These are phyloP conservation scores for Mesoligia furuncula DNA, from an alignment of 2,888 invertebrate genomes.

Conservation along the genomic window DNA sequence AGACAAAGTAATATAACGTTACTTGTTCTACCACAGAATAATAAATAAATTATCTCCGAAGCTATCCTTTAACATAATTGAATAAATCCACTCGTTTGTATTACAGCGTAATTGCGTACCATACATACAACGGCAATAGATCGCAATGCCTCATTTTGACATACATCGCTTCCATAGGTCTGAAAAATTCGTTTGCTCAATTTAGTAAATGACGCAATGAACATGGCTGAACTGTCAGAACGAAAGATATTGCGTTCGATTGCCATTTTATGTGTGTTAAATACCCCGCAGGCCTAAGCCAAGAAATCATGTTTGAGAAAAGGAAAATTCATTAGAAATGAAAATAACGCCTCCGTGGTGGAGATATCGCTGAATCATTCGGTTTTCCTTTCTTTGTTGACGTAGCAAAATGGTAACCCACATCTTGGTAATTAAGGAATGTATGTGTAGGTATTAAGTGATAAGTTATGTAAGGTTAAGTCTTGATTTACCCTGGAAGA, in stretches of 20 bases:
- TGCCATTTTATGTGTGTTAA: neutral
- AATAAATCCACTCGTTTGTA: constrained; percentile 15
- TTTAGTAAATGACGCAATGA: neutral
- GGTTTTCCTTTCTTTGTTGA: constrained; percentile 41
- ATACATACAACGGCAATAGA: neutral
- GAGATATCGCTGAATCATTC: constrained; percentile 46
- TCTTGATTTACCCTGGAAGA: neutral
- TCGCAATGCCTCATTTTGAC: neutral
- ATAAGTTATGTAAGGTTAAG: constrained; percentile 21
- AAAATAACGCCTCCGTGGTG: constrained; percentile 13
- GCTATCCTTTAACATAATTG: constrained; percentile 12
- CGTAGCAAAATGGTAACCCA: constrained; percentile 38
- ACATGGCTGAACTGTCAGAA: neutral
- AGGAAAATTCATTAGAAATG: constrained; percentile 31
- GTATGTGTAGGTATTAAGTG: constrained; percentile 14
- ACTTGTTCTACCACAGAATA: neutral
- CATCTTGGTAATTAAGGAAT: constrained; percentile 37
- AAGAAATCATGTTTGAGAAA: constrained; percentile 25
- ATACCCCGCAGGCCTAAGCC: neutral
- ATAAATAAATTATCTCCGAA: constrained; percentile 28
- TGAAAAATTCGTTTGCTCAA: neutral
- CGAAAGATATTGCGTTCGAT: neutral
- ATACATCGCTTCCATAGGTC: neutral
- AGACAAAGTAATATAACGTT: constrained; percentile 2
- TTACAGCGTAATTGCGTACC: neutral